These are phyloP conservation scores for Pseudachorutes palmiensis DNA, from an alignment of 1,140 invertebrate genomes.

Conservation along the genomic window DNA sequence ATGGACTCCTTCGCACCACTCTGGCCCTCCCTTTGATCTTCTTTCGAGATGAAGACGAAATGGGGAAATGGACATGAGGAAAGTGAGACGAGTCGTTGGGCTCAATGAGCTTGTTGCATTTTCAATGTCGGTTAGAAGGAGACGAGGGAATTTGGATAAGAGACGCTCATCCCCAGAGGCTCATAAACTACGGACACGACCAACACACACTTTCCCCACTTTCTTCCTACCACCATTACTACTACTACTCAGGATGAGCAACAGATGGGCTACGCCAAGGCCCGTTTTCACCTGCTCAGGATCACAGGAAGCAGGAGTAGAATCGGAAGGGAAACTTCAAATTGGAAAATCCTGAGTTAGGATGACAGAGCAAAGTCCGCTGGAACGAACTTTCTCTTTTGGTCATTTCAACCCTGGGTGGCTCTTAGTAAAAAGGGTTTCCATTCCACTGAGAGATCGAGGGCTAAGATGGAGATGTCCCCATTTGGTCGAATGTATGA, in stretches of 20 bases:
- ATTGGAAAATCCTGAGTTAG: not conserved
- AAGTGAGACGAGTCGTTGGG: not conserved
- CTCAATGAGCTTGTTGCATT: not conserved
- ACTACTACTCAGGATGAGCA: not conserved
- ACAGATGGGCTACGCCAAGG: not conserved
- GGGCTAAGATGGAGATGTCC: not conserved
- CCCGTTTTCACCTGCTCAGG: not conserved
- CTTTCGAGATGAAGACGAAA: not conserved
- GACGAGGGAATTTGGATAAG: slow-evolving; percentile 1
- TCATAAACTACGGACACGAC: not conserved
- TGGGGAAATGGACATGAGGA: not conserved
- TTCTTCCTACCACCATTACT: not conserved
- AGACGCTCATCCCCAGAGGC: not conserved
- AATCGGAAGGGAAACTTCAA: not conserved
- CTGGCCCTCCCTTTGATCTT: not conserved
- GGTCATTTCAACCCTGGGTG: no score
- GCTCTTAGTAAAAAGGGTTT: no score
- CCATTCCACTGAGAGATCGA: no score
- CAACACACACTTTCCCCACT: not conserved
- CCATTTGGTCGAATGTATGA: not conserved
- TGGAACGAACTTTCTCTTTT: not conserved
- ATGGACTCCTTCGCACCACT: not conserved
- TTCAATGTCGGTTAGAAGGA: not conserved
- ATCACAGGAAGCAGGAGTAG: no score
- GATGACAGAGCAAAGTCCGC: no score